Evolutionary conservation across 2,113 vertebrate genomes (phyloP), one percentile per base, ranked within the genome.

Genomic region (Lepisosteus oculatus): DNA sequence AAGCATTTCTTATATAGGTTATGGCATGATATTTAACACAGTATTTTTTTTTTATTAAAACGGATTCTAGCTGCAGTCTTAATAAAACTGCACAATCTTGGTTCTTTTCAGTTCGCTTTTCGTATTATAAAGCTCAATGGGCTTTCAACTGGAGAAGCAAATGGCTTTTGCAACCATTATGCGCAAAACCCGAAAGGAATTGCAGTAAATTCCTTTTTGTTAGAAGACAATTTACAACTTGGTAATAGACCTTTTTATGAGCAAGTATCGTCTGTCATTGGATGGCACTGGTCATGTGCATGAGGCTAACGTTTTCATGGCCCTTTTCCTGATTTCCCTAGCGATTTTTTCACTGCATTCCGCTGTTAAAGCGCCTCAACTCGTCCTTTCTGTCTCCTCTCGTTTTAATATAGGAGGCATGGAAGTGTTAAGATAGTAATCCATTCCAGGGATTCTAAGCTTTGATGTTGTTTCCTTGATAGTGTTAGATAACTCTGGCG

Each of bases 141-240:
- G 43, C 55, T 47, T 61, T 44, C 44, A 43, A 6, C 9, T 12
- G 65, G 69, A 73, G 82, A 86, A 82, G 83, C 88, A 91, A 87
- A 92, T 90, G 90, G 91, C 91, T 89, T 85, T 90, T 89, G 88
- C 83, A 81, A 89, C 89, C 90, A 92, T 93, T 93, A 93, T 94
- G 93, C 91, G 87, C 87, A 93, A 88, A 91, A 93, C 90, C 92
- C 89, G 89, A 90, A 89, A 91, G 92, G 94, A 93, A 95, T 92
- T 96, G 94, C 95, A 93, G 95, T 95, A 94, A 95, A 97, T 96
- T 96, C 95, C 95, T 98, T 97, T 98, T 97, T 98, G 95, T 98
- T 95, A 93, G 95, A 93, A 95, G 94, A 97, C 93, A 97, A 99
- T 99, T 99, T 99, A 99, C 97, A 97, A 92, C 97, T 97, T 92